phyloP scores from a whole-genome alignment of 2,113 vertebrate species.

The Triplophysa tibetana region DNA sequence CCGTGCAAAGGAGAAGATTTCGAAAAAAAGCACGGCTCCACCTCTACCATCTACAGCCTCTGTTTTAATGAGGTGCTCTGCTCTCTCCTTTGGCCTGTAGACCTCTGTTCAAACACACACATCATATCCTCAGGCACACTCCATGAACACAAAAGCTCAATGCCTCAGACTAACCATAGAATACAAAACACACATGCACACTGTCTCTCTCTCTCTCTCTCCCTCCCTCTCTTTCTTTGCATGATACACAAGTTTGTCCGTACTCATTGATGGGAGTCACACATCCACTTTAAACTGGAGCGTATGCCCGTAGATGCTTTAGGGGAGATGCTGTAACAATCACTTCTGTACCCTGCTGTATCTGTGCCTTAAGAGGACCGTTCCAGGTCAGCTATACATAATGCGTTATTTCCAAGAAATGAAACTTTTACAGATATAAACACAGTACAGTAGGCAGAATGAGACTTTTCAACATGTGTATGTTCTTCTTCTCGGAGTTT shows the following conservation, averaged over 20 bases:
- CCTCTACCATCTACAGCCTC: constrained; percentile 26
- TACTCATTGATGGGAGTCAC: constrained; percentile 48
- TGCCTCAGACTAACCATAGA: constrained; percentile 36
- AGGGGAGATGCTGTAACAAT: constrained; percentile 46
- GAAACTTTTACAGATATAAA: constrained; percentile 20
- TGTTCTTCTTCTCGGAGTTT: not conserved
- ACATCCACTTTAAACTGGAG: constrained; percentile 60
- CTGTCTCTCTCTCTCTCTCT: not conserved
- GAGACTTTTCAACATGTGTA: constrained; percentile 10
- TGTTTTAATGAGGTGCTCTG: constrained; percentile 7
- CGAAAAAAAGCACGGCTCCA: not conserved
- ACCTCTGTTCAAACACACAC: not conserved
- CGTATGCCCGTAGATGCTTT: constrained; percentile 49
- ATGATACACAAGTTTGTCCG: constrained; percentile 11
- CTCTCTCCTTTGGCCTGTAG: not conserved
- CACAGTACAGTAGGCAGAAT: constrained; percentile 3
- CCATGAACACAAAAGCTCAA: constrained; percentile 14
- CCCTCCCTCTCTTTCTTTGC: not conserved
- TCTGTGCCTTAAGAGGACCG: constrained; percentile 57
- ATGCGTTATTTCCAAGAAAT: constrained; percentile 57
- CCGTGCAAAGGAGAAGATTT: constrained; percentile 8
- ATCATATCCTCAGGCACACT: not conserved
- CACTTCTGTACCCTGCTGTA: constrained; percentile 54
- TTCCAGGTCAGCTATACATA: constrained; percentile 67
- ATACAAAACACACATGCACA: constrained; percentile 21